phyloP scores from a whole-genome alignment of 2,113 vertebrate species.

The Petroica traversi region DNA sequence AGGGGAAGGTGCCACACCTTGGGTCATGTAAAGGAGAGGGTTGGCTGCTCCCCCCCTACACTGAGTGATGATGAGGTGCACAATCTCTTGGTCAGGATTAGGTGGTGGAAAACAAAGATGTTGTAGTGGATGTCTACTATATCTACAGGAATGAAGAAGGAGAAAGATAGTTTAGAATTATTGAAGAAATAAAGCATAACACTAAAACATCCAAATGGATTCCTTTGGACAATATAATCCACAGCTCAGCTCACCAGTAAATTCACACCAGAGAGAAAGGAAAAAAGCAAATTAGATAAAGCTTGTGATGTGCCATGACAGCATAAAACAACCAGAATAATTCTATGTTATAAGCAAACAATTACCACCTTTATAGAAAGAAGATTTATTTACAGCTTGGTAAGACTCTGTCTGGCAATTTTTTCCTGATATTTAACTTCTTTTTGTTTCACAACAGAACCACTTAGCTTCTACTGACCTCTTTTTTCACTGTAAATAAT shows the following conservation, averaged over 20 bases:
- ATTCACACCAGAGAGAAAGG: not conserved
- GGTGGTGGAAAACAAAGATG: not conserved
- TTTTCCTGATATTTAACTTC: not conserved
- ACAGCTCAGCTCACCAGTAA: not conserved
- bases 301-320: not conserved
- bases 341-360: not conserved
- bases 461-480: not conserved
- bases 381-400: not conserved
- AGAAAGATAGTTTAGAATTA: not conserved
- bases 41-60: not conserved
- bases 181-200: not conserved
- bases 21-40: fast-evolving
- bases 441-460: not conserved
- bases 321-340: not conserved
- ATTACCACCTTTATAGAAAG: not conserved
- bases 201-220: not conserved
- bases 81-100: not conserved
- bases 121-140: not conserved
- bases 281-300: not conserved
- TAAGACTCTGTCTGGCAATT: not conserved
- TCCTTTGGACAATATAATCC: not conserved
- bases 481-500: not conserved
- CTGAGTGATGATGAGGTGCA: not conserved
- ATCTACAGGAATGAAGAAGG: not conserved
- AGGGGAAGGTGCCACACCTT: not conserved